Percentiles rank a stretch among this genome's conserved stretches.
These are phyloP conservation scores for Gibbula magus DNA, from an alignment of 2,888 invertebrate species.

Conservation along the genomic window DNA sequence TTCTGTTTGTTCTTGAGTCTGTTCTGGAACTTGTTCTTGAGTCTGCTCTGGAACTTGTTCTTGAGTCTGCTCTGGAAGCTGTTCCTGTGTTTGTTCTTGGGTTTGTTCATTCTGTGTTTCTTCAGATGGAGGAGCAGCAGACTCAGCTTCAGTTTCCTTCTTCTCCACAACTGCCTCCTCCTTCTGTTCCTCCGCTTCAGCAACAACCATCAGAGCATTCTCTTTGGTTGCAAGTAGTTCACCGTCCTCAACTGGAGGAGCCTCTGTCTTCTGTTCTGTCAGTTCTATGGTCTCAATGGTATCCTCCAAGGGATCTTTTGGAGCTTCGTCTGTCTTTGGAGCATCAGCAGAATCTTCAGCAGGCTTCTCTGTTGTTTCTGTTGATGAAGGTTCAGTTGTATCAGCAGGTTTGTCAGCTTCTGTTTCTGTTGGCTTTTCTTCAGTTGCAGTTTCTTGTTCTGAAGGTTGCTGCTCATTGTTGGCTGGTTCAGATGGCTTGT, in stretches of 20 bases:
- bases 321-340: background rate
- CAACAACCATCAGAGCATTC: background rate
- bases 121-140: background rate
- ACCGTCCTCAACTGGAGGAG: no score
- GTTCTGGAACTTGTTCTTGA: no score
- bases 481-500: background rate
- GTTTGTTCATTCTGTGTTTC: no score
- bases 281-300: background rate
- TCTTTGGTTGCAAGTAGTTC: background rate
- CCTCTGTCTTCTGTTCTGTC: no score
- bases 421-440: background rate
- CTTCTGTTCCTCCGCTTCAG: background rate
- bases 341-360: background rate
- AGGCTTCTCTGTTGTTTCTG: background rate
- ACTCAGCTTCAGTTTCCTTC: background rate
- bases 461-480: background rate
- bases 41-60: no score
- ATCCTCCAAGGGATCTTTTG: background rate
- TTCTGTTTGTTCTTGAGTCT: no score
- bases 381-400: background rate
- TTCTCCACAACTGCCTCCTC: background rate
- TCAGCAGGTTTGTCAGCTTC: background rate
- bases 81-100: no score
- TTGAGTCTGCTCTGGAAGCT: no score
- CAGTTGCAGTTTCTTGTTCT: background rate